Evolutionary conservation across 35 echinoderm and acorn worm species (phyloP).

Genomic region (Chiridota heheva): DNA sequence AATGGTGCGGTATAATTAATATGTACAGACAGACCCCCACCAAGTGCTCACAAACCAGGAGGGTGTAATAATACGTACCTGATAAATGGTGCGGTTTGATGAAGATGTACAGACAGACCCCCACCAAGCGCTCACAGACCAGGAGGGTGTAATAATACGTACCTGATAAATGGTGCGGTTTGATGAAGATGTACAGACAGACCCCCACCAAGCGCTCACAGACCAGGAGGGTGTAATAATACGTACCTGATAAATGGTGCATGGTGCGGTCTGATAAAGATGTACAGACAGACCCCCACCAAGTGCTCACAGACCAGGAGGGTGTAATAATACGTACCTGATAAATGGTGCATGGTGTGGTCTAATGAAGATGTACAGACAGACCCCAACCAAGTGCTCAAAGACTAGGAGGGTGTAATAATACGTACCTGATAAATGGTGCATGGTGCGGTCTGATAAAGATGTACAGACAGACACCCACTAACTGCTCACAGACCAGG

Average conservation of each 20-base stretch:
- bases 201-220: conserved; percentile 74
- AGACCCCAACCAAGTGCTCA: no score
- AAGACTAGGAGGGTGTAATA: no score
- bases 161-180: conserved; percentile 72
- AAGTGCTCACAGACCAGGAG: conserved; percentile 79
- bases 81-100: no score
- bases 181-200: conserved; percentile 71
- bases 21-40: no score
- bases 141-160: conserved; percentile 1
- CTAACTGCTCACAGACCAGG: conserved; percentile 77
- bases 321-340: background rate
- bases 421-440: conserved; percentile 77
- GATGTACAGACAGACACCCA: conserved; percentile 87
- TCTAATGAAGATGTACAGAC: no score
- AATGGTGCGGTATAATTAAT: no score
- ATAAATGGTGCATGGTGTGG: background rate
- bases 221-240: background rate
- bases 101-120: no score
- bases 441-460: conserved; percentile 84
- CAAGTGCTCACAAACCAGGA: no score
- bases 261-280: conserved; percentile 84
- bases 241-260: conserved; percentile 82
- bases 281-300: conserved; percentile 84
- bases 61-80: no score
- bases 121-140: conserved; percentile 60